phyloP scores from a whole-genome alignment of 2,888 invertebrate species.

The Arrhopalites spinosus region DNA sequence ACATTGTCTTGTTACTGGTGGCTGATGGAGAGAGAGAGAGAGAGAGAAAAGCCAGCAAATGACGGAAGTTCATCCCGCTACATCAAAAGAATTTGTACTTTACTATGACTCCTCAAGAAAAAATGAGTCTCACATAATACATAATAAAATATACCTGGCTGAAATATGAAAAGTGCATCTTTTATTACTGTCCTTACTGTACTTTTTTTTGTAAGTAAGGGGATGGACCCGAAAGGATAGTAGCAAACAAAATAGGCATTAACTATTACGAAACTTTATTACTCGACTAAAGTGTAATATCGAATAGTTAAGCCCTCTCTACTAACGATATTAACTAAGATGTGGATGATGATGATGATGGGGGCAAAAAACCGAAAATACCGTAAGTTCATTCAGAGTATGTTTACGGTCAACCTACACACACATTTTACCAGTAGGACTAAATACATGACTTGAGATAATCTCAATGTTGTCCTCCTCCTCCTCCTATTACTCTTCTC shows the following conservation, averaged over 20 bases:
- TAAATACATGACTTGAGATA: not conserved
- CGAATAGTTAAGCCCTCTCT: not conserved
- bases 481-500: not conserved
- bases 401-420: not conserved
- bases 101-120: not conserved
- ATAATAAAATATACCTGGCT: too few species aligned
- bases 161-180: too few species aligned
- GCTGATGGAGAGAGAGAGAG: not conserved
- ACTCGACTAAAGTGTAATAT: constrained; percentile 5
- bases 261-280: constrained; percentile 9
- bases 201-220: not conserved
- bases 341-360: not conserved
- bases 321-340: not conserved
- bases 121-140: not conserved
- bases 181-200: not conserved
- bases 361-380: constrained; percentile 3
- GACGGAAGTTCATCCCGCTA: constrained; percentile 30
- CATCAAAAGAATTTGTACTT: too few species aligned
- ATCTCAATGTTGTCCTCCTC: not conserved
- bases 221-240: not conserved
- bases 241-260: not conserved
- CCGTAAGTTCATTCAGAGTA: constrained; percentile 3
- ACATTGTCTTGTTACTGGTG: not conserved
- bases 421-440: not conserved
- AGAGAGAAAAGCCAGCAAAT: not conserved